These are phyloP conservation scores for Hoplias malabaricus DNA, from an alignment of 2,113 vertebrate genomes.

Conservation along the genomic window DNA sequence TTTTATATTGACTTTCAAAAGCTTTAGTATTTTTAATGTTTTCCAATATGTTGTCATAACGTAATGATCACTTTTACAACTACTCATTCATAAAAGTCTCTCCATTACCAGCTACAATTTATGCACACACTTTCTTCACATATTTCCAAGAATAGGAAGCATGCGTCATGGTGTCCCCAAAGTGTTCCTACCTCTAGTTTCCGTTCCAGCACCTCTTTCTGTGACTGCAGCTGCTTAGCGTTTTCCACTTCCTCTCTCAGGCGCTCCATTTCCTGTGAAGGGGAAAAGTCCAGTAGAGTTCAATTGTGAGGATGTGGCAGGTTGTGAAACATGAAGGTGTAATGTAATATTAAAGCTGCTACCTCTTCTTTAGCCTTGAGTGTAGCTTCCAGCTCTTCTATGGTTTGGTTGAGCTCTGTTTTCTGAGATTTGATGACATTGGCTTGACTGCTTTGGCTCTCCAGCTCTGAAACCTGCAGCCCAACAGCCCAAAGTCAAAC, in stretches of 20 bases:
- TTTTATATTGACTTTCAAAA: too few relatives aligned
- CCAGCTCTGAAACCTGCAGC: conserved; percentile 92
- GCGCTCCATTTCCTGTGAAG: conserved; percentile 90
- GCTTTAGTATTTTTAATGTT: too few relatives aligned
- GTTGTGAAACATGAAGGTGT: background rate
- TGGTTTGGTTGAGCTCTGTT: conserved; percentile 95
- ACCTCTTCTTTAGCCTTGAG: conserved; percentile 96
- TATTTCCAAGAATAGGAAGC: too few relatives aligned
- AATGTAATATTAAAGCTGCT: conserved; percentile 27
- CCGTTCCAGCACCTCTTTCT: conserved; percentile 90
- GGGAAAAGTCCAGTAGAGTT: conserved; percentile 9
- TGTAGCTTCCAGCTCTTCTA: conserved; percentile 90
- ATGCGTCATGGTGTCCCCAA: background rate
- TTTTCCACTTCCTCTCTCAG: conserved; percentile 96
- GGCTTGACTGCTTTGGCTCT: conserved; percentile 94
- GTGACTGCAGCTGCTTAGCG: conserved; percentile 91
- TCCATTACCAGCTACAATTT: too few relatives aligned
- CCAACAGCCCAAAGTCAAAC: conserved; percentile 30
- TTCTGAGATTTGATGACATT: conserved; percentile 96
- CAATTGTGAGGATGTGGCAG: too few relatives aligned
- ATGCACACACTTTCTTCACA: too few relatives aligned
- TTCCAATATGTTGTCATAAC: too few relatives aligned
- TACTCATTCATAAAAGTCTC: too few relatives aligned
- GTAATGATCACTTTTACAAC: too few relatives aligned
- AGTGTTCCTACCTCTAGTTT: conserved; percentile 84